These are phyloP conservation scores for Scomber scombrus DNA, from an alignment of 2,113 vertebrate genomes.

Conservation along the genomic window DNA sequence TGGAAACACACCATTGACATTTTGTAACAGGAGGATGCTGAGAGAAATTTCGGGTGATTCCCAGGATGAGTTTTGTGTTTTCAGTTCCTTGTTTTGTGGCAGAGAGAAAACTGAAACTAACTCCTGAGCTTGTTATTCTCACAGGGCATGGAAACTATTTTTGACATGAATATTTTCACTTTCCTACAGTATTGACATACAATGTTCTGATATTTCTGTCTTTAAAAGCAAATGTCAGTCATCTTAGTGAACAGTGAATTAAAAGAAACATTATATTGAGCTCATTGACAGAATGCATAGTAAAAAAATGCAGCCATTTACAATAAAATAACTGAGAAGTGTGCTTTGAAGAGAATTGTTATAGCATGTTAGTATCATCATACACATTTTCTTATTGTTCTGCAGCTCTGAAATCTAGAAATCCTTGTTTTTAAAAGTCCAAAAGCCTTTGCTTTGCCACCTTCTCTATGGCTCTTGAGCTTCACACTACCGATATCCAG, in stretches of 20 bases:
- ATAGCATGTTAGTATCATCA: not conserved
- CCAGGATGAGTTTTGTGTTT: not conserved
- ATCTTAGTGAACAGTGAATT: not conserved
- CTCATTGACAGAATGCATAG: no score
- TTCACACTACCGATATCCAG: not conserved
- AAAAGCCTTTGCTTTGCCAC: not conserved
- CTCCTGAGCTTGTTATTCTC: not conserved
- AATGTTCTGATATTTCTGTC: not conserved
- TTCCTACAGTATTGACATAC: no score
- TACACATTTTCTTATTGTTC: not conserved
- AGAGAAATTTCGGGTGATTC: not conserved
- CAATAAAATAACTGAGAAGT: no score
- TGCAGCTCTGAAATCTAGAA: not conserved
- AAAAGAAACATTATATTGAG: no score
- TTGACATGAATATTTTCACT: no score
- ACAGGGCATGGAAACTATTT: not conserved
- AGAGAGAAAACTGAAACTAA: not conserved
- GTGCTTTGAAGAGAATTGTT: no score
- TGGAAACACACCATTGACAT: no score
- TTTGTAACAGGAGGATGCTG: not conserved
- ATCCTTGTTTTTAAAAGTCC: not conserved
- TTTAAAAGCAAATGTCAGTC: not conserved
- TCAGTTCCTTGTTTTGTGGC: constrained; percentile 16
- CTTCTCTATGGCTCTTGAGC: no score
- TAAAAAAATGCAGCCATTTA: no score